Evolutionary conservation across 2,797 vertebrate species (phyloP).

Genomic region (Sus cebifrons): DNA sequence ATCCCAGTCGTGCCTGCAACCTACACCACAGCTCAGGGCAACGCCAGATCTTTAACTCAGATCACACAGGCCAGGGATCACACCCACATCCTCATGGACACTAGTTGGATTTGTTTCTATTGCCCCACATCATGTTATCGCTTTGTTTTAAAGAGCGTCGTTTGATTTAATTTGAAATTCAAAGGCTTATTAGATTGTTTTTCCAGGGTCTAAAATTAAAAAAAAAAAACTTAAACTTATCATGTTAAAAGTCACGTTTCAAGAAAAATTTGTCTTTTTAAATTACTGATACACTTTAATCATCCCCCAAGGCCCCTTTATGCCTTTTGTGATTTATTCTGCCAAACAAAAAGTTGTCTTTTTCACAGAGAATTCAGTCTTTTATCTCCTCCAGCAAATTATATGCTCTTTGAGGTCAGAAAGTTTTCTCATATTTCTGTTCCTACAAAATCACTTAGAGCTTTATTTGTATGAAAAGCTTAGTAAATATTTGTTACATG

Average conservation of each 20-base stretch:
- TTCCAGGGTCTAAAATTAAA: background rate
- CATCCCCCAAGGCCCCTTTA: background rate
- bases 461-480: conserved; percentile 39
- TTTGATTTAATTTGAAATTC: conserved; percentile 65
- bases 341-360: background rate
- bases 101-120: too few species aligned
- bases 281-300: background rate
- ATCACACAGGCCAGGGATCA: too few species aligned
- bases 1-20: too few species aligned
- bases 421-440: conserved; percentile 4
- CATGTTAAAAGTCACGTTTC: background rate
- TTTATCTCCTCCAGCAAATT: background rate
- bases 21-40: too few species aligned
- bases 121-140: conserved; percentile 18
- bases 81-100: too few species aligned
- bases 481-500: conserved; percentile 31
- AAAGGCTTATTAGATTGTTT: conserved; percentile 5
- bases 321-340: conserved; percentile 17
- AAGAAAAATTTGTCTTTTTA: background rate
- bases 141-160: conserved; percentile 31
- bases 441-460: background rate
- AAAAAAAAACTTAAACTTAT: conserved; percentile 42
- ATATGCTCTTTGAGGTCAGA: background rate
- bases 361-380: background rate
- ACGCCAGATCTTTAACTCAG: too few species aligned